Base-by-base conservation (phyloP, 2,113 vertebrate species). In the Istiophorus platypterus region DNA sequence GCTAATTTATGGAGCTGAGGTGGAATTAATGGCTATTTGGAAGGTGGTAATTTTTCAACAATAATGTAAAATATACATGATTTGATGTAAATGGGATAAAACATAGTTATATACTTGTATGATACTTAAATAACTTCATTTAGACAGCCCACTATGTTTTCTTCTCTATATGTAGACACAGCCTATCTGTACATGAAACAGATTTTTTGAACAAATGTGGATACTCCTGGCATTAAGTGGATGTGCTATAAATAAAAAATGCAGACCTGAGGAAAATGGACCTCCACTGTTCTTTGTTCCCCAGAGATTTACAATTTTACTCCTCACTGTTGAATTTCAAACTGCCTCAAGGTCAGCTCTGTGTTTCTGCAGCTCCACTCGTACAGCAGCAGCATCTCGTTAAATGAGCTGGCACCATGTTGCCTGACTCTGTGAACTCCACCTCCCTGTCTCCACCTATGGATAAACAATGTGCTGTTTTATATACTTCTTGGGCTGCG, bases 381-480 rank as follows among this genome's bases (percentile, higher is more conserved):
- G 22, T 8, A 17, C 61, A 14, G 64, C 71, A 62, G 80, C 79
- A 74, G 78, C 81, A 47, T 59, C 73, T 67, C 34, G 41, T 71
- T 82, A 91, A 87, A 82, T 81, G 73, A 88, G 80, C 71, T 29
- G 74, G 68, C 78, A 72, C 82, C 85, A 67, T 9, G 81, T 78
- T 78, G 85, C 41, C 59, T 80, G 72, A 61, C 72, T 27, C 85
- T 87, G 78, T 88, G 90, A 84, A 76, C 80, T 70, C 31, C 78
- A 86, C 85, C 87, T 81, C 73, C 72, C 56, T 78, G 42, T 81
- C 87, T 90, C 80, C 88, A 88, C 88, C 86, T 84, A 80, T 78
- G 74, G 78, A 81, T 89, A 89, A 86, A 81, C 90, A 85, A 92
- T 80, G 76, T 83, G 84, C 81, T 89, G 85, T 89, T 85, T 85